These are phyloP conservation scores for Pomatostomus ruficeps DNA, from an alignment of 2,113 vertebrate species.

Conservation along the genomic window DNA sequence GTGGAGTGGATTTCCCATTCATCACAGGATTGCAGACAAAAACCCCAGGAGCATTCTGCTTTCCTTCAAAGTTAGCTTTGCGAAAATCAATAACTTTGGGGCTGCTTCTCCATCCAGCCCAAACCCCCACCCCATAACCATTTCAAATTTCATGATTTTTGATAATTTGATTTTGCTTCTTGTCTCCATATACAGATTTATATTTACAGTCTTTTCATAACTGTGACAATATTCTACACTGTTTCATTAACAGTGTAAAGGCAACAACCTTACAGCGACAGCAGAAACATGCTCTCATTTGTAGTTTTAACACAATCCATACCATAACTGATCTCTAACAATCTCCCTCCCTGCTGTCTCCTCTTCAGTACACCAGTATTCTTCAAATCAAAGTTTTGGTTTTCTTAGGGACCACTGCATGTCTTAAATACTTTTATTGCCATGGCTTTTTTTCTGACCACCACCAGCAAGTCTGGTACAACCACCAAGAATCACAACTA, in stretches of 20 bases:
- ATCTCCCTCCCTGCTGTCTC: background rate
- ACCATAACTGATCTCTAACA: background rate
- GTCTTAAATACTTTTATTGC: background rate
- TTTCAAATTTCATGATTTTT: constrained; percentile 7
- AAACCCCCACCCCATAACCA: background rate
- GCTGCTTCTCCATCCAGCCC: background rate
- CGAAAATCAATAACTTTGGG: constrained; percentile 64
- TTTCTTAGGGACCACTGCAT: background rate
- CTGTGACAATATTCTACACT: background rate
- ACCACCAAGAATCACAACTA: background rate
- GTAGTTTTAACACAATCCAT: background rate
- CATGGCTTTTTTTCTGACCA: background rate
- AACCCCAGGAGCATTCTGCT: constrained; percentile 62
- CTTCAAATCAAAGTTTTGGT: background rate
- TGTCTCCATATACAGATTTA: background rate
- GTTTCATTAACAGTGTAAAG: background rate
- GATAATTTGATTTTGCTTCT: background rate
- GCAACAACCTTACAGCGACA: background rate
- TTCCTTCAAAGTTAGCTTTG: constrained; percentile 66
- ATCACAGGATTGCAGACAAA: constrained; percentile 65
- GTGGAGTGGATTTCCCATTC: constrained; percentile 71
- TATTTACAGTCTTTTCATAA: background rate
- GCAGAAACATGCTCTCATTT: background rate
- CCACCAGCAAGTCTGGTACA: background rate
- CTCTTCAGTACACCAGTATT: background rate